Conservation (phyloP, 1,140 invertebrate genomes). For the Ostrea denselamellosa region DNA sequence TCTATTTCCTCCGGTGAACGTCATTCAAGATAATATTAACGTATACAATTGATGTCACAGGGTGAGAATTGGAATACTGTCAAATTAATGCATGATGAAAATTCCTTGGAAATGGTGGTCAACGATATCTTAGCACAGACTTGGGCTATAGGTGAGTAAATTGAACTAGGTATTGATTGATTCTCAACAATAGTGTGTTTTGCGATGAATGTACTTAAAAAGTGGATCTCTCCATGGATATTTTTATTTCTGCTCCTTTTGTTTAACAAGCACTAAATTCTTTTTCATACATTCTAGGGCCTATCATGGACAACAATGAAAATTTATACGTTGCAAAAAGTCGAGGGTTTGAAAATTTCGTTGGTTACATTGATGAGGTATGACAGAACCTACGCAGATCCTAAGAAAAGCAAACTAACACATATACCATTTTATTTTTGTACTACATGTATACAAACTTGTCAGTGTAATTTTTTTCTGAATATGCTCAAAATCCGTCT, state of each 20-base stretch:
- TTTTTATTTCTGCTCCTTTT: background rate
- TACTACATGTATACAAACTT: no score
- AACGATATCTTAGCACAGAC: background rate
- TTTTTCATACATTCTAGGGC: background rate
- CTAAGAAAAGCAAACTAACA: no score
- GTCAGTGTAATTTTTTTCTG: no score
- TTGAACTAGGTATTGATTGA: background rate
- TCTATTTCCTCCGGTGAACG: no score
- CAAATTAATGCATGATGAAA: conserved; percentile 8
- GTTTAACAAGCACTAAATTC: background rate
- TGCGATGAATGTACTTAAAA: background rate
- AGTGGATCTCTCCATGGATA: background rate
- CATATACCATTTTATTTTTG: no score
- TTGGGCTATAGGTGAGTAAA: background rate
- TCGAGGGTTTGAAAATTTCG: background rate
- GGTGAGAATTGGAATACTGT: conserved; percentile 7
- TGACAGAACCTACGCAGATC: no score
- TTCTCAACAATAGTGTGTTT: no score
- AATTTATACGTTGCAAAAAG: conserved; percentile 9
- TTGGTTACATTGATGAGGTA: conserved; percentile 4
- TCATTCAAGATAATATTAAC: background rate
- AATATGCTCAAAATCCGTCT: no score
- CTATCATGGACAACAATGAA: background rate
- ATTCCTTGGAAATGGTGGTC: background rate
- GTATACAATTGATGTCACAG: background rate